phyloP scores from a whole-genome alignment of 2,888 invertebrate genomes.

The Temnothorax rugatulus region DNA sequence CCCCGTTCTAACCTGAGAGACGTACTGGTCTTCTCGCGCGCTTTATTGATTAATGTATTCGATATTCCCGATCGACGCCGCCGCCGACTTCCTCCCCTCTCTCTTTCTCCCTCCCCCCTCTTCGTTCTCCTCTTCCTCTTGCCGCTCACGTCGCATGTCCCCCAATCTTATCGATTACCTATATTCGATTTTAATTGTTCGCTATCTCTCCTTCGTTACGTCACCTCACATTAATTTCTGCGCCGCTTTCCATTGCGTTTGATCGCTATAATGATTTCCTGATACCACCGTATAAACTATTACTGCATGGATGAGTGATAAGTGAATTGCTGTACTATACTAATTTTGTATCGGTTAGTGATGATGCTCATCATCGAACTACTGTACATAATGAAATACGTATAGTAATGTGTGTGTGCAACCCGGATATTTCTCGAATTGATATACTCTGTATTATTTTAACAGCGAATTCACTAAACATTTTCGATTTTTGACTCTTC shows the following conservation, averaged over 20 bases:
- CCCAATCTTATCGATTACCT: slow-evolving; percentile 70
- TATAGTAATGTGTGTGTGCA: background rate
- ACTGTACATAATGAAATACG: background rate
- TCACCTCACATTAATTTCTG: slow-evolving; percentile 52
- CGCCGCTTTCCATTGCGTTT: slow-evolving; percentile 31
- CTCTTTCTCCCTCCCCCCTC: slow-evolving; percentile 18
- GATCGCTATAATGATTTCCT: slow-evolving; percentile 58
- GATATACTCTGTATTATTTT: background rate
- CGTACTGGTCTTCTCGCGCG: slow-evolving; percentile 60
- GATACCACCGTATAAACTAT: slow-evolving; percentile 33
- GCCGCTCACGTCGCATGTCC: slow-evolving; percentile 15
- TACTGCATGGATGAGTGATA: background rate
- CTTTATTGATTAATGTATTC: slow-evolving; percentile 76
- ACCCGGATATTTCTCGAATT: background rate
- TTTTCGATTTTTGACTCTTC: background rate
- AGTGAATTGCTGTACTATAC: background rate
- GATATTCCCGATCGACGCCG: slow-evolving; percentile 74
- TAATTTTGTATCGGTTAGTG: background rate
- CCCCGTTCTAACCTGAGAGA: slow-evolving; percentile 67
- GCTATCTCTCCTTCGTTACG: slow-evolving; percentile 62
- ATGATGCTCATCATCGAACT: background rate
- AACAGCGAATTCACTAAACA: background rate
- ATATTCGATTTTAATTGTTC: slow-evolving; percentile 70
- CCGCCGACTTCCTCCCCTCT: slow-evolving; percentile 63
- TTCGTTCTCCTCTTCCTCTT: background rate